Evolutionary conservation across 2,113 vertebrate species (phyloP), one percentile per base, ranked within the genome.

Genomic region (Symphodus melops): DNA sequence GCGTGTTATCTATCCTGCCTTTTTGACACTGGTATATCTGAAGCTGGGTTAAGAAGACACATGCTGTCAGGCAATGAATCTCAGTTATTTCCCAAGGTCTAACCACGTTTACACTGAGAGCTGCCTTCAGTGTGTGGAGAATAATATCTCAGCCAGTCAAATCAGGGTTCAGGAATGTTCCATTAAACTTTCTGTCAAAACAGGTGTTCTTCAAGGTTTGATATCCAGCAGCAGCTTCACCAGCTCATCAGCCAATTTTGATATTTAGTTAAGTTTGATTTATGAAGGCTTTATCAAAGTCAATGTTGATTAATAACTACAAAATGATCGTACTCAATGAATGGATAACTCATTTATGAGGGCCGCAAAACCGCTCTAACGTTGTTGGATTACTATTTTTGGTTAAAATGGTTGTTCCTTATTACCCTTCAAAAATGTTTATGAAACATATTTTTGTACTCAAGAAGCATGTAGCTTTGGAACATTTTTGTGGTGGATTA

Each of bases 11-110:
- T 82, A 51, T 5, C 48, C 81, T 82, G 60, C 68, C 85, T 71
- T 91, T 33, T 83, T 90, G 86, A 89, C 89, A 89, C 80, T 82
- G 65, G 70, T 70, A 82, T 88, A 80, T 88, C 79, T 69, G 61
- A 77, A 56, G 66, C 73, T 62, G 52, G 60, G 80, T 84, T 79
- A 81, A 74, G 82, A 88, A 87, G 79, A 83, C 66, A 25, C 69
- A 71, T 44, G 58, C 82, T 85, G 82, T 86, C 83, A 85, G 77
- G 77, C 68, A 83, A 86, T 88, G 82, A 88, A 88, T 87, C 86
- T 81, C 70, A 20, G 59, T 79, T 72, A 64, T 85, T 84, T 87
- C 76, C 65, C 51, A 52, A 72, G 78, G 75, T 87, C 72, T 75
- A 70, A 75, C 72, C 44, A 46, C 79, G 81, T 89, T 86, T 83